A percentile compares a stretch with the other conserved stretches of the same genome.
phyloP scores from a whole-genome alignment of 2,797 vertebrate species.

The Dromococcyx pavoninus region DNA sequence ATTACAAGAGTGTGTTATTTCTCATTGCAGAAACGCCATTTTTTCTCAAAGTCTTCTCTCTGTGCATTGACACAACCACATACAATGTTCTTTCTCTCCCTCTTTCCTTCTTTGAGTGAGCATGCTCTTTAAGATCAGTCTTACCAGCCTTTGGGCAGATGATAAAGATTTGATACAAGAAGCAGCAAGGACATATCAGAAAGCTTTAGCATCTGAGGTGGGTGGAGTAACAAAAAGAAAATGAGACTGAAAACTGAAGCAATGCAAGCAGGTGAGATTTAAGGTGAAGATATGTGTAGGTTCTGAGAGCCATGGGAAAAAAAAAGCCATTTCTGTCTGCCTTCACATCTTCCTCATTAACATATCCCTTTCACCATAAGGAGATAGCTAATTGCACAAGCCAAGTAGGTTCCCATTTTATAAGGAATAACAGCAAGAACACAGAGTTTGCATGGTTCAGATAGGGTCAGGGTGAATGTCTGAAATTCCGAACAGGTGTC shows the following conservation, averaged over 20 bases:
- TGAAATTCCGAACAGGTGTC: not conserved
- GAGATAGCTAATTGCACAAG: not conserved
- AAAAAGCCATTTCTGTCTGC: not conserved
- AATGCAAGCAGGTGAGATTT: not conserved
- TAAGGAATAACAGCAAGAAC: not conserved
- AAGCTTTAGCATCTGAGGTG: not conserved
- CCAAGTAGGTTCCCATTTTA: not conserved
- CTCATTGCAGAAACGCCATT: not conserved
- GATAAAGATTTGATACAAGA: not conserved
- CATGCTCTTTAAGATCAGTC: not conserved
- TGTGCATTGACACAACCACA: not conserved
- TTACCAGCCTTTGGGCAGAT: not conserved
- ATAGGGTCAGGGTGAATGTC: not conserved
- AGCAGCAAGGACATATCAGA: not conserved
- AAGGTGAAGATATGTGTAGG: not conserved
- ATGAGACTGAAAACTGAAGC: not conserved
- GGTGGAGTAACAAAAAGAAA: not conserved
- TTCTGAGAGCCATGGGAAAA: not conserved
- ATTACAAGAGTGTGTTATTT: not conserved
- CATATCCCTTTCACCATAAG: not conserved
- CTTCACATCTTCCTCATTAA: not conserved
- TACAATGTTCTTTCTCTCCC: not conserved
- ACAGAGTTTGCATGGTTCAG: not conserved
- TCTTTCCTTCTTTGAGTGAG: not conserved
- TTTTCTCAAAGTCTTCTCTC: not conserved